Evolutionary conservation across 2,113 vertebrate genomes (phyloP).

Genomic region (Aptenodytes forsteri): DNA sequence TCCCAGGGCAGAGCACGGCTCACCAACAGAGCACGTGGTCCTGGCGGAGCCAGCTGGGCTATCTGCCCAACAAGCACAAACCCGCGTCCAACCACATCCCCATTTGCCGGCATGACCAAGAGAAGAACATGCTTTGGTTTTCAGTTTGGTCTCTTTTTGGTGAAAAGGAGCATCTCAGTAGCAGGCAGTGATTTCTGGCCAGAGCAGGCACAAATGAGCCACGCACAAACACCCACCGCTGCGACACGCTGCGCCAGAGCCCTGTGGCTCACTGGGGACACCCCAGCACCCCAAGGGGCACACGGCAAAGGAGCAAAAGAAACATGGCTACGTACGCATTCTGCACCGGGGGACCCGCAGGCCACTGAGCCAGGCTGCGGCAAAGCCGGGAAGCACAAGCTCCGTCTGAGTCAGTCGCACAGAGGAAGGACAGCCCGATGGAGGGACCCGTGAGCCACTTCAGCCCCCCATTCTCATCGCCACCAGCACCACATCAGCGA

Average conservation of each 20-base stretch:
- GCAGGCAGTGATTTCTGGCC: not conserved
- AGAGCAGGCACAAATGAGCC: not conserved
- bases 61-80: not conserved
- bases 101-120: rapidly evolving
- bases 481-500: rapidly evolving
- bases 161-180: not conserved
- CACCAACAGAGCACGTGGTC: rapidly evolving
- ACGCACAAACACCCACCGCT: rapidly evolving
- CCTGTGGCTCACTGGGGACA: rapidly evolving
- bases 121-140: rapidly evolving
- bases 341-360: not conserved
- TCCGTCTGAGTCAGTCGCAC: not conserved
- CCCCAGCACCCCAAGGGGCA: not conserved
- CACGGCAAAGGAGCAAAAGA: not conserved
- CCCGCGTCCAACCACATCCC: not conserved
- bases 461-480: not conserved
- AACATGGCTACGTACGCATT: not conserved
- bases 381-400: not conserved
- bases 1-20: not conserved
- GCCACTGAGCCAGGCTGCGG: rapidly evolving
- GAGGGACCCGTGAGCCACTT: not conserved
- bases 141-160: not conserved
- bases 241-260: rapidly evolving
- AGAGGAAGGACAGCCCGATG: rapidly evolving
- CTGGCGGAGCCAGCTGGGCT: rapidly evolving